These are phyloP conservation scores for Perizoma affinitatum DNA, from an alignment of 2,888 invertebrate species.

Conservation along the genomic window DNA sequence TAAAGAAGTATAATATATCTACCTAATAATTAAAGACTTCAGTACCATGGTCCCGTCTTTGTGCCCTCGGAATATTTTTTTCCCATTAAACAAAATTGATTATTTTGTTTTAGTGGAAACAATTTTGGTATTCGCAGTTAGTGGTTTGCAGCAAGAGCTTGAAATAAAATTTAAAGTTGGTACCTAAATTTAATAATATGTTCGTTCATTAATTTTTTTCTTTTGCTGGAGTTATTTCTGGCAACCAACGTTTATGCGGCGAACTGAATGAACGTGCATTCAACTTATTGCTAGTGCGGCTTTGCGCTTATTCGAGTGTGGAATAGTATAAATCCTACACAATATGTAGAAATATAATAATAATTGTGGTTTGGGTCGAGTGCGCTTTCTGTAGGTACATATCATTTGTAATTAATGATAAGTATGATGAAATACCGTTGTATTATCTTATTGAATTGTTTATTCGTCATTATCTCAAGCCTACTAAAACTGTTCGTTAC, in stretches of 20 bases:
- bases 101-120: too few relatives aligned
- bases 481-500: slow-evolving; percentile 27
- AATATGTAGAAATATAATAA: slow-evolving; percentile 8
- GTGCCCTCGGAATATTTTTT: too few relatives aligned
- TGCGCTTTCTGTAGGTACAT: slow-evolving; percentile 47
- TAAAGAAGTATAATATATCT: not conserved
- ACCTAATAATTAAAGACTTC: too few relatives aligned
- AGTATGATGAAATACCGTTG: slow-evolving; percentile 60
- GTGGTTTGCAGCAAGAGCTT: slow-evolving; percentile 1
- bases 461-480: slow-evolving; percentile 61
- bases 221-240: too few relatives aligned
- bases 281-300: not conserved
- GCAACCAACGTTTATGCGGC: not conserved
- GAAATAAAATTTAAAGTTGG: not conserved
- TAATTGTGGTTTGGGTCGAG: slow-evolving; percentile 60
- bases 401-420: slow-evolving; percentile 54
- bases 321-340: slow-evolving; percentile 43
- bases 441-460: slow-evolving; percentile 65
- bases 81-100: too few relatives aligned
- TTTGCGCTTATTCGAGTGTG: slow-evolving; percentile 44
- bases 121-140: not conserved
- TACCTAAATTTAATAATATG: too few relatives aligned
- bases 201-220: too few relatives aligned
- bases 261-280: not conserved
- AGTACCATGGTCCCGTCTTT: not conserved